phyloP scores from a whole-genome alignment of 1,140 invertebrate genomes.

The Drosophila tristis region DNA sequence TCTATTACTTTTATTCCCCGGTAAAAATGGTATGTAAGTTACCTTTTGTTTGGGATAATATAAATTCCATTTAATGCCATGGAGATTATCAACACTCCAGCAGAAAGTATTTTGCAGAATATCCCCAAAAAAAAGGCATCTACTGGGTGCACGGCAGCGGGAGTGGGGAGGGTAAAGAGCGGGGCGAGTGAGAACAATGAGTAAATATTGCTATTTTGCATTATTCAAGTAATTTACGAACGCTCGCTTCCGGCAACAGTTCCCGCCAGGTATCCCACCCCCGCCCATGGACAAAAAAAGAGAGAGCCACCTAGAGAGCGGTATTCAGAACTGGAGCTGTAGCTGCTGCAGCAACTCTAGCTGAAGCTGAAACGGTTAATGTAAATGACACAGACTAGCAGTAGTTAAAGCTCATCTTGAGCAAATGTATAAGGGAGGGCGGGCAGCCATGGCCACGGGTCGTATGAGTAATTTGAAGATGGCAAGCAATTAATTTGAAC shows the following conservation, averaged over 20 bases:
- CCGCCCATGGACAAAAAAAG: conserved; percentile 7
- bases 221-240: conserved; percentile 81
- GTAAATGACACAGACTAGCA: conserved; percentile 52
- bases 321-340: neutral
- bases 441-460: conserved; percentile 45
- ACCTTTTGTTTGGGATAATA: conserved; percentile 34
- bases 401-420: conserved; percentile 24
- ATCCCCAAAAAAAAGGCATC: conserved; percentile 5
- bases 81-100: conserved; percentile 28
- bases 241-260: conserved; percentile 53
- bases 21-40: neutral
- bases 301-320: neutral
- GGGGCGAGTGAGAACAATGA: conserved; percentile 50
- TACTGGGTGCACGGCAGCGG: neutral
- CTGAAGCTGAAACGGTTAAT: conserved; percentile 43
- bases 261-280: neutral
- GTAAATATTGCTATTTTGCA: conserved; percentile 80
- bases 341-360: conserved; percentile 9
- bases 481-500: conserved; percentile 71
- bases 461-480: conserved; percentile 78
- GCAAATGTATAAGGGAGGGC: conserved; percentile 21
- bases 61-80: conserved; percentile 40
- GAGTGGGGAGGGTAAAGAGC: neutral
- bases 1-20: conserved; percentile 9
- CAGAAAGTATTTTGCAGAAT: too few relatives aligned